A percentile compares a stretch with the other conserved stretches of the same genome.
Conservation (phyloP, 2,113 vertebrate species). For the Tringa solitaria region DNA sequence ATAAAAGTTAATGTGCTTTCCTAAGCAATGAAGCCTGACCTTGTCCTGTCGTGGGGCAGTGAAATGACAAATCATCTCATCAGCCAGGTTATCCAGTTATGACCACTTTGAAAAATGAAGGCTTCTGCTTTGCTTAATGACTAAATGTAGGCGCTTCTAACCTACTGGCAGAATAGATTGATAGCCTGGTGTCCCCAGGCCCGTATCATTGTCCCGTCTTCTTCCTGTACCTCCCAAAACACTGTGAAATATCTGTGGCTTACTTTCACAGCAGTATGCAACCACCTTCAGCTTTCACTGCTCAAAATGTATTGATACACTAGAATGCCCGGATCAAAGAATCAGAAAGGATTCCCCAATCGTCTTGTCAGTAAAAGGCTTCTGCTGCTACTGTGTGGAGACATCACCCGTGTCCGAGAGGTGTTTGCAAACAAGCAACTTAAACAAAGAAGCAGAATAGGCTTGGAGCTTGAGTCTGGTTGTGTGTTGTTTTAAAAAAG, state of each 20-base stretch:
- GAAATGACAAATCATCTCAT: conserved; percentile 70
- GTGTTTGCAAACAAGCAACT: not conserved
- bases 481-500: not conserved
- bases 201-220: not conserved
- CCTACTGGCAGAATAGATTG: conserved; percentile 21
- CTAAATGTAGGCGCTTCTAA: conserved; percentile 34
- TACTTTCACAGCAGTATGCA: not conserved
- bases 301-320: not conserved
- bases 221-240: not conserved
- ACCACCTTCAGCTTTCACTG: not conserved
- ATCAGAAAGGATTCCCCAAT: not conserved
- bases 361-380: not conserved
- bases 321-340: not conserved
- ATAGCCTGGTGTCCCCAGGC: conserved; percentile 6
- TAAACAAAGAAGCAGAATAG: not conserved
- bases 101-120: conserved; percentile 65
- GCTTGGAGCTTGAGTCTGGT: not conserved
- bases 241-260: not conserved
- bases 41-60: conserved; percentile 48
- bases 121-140: conserved; percentile 66
- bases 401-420: not conserved
- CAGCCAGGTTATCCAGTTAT: conserved; percentile 65
- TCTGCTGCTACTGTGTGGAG: not conserved
- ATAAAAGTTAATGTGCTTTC: conserved; percentile 37
- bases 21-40: conserved; percentile 62